A percentile compares a stretch with the other conserved stretches of the same genome.
These are phyloP conservation scores for Carollia perspicillata DNA, from an alignment of 2,113 vertebrate species.

Conservation along the genomic window DNA sequence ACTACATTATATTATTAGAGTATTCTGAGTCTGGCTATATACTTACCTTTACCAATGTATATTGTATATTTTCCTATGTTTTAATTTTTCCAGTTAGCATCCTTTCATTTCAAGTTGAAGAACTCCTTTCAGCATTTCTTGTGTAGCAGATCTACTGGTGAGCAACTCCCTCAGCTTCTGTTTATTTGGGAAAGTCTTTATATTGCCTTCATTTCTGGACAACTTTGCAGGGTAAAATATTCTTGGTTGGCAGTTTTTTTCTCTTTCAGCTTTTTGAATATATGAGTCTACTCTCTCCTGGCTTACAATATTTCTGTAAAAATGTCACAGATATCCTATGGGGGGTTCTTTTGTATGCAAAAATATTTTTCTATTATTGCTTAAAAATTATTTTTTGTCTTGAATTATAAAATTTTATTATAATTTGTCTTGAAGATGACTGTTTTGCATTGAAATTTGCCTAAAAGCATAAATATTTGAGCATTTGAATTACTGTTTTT, in stretches of 20 bases:
- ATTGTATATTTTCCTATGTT: no score
- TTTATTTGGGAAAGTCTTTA: neutral
- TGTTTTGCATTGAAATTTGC: neutral
- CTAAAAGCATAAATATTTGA: no score
- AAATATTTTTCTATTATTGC: neutral
- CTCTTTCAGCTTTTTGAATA: neutral
- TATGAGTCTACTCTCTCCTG: neutral
- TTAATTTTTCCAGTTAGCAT: no score
- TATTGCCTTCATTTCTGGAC: neutral
- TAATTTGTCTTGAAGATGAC: neutral
- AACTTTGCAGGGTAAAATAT: neutral
- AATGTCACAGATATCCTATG: neutral
- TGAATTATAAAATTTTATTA: neutral
- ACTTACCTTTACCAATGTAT: neutral
- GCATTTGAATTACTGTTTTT: no score
- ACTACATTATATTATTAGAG: neutral
- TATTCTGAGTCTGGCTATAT: neutral
- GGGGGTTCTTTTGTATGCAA: neutral
- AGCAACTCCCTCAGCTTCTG: no score
- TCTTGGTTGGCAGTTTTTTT: neutral
- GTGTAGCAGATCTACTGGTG: no score
- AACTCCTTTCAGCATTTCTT: no score
- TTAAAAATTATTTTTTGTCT: neutral
- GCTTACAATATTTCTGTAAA: neutral
- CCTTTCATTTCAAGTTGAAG: no score